Conservation (phyloP, 2,888 invertebrate species). For the Harpagoxenus sublaevis region DNA sequence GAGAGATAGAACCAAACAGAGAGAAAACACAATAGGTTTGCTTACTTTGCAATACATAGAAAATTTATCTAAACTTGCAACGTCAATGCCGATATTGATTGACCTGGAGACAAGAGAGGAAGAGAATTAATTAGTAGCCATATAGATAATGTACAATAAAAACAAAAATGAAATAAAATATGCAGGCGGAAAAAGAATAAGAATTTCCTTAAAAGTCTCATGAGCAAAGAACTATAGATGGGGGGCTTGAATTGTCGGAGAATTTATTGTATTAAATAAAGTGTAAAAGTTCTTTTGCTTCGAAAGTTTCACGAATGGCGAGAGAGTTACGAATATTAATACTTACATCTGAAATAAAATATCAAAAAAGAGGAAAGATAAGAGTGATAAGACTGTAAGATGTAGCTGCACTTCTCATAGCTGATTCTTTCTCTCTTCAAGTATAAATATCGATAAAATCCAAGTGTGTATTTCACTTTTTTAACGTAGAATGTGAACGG, state of each 20-base stretch:
- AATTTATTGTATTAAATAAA: slow-evolving; percentile 1
- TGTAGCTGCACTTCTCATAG: background rate
- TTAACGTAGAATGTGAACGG: background rate
- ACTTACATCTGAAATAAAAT: background rate
- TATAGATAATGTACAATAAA: background rate
- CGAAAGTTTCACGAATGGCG: background rate
- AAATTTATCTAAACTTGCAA: slow-evolving; percentile 17
- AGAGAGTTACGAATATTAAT: background rate
- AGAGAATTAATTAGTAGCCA: background rate
- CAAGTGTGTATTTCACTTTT: background rate
- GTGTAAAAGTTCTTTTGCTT: background rate
- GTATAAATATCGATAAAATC: background rate
- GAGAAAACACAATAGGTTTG: slow-evolving; percentile 18
- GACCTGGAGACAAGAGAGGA: background rate
- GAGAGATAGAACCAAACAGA: slow-evolving; percentile 37
- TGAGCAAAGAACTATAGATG: background rate
- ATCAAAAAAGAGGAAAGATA: background rate
- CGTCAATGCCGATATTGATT: slow-evolving; percentile 21
- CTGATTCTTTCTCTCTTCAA: background rate
- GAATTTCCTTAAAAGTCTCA: background rate
- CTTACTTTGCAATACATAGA: slow-evolving; percentile 16
- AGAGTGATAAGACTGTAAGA: background rate
- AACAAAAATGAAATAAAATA: background rate
- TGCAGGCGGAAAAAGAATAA: background rate
- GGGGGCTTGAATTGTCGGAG: background rate